These are phyloP conservation scores for Phoenicopterus ruber DNA, from an alignment of 2,113 vertebrate genomes.

Conservation along the genomic window DNA sequence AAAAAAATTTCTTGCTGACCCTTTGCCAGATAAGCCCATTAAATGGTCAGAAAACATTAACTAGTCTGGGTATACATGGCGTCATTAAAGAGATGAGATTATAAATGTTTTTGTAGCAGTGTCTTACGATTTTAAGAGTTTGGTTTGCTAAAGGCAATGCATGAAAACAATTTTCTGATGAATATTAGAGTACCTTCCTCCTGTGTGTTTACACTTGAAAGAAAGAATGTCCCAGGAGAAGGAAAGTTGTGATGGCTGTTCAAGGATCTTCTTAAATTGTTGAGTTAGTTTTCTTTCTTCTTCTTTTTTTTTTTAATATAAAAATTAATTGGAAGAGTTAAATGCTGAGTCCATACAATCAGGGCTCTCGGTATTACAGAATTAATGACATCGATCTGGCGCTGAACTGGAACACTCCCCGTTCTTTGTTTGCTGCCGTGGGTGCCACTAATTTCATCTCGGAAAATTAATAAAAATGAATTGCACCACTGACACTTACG, in stretches of 20 bases:
- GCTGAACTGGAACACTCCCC: conserved; percentile 40
- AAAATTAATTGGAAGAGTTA: conserved; percentile 74
- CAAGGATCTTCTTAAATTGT: conserved; percentile 69
- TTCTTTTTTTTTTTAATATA: conserved; percentile 2
- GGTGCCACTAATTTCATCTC: conserved; percentile 69
- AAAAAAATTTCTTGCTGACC: not conserved
- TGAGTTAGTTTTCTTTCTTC: conserved; percentile 22
- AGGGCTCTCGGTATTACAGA: conserved; percentile 58
- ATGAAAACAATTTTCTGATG: not conserved
- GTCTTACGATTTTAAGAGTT: not conserved
- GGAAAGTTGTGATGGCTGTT: conserved; percentile 44
- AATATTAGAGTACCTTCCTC: not conserved
- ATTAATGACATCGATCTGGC: conserved; percentile 67
- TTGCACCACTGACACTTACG: conserved; percentile 54
- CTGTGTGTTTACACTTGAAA: conserved; percentile 30
- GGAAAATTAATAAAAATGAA: conserved; percentile 77
- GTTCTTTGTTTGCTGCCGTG: conserved; percentile 45
- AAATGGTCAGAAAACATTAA: not conserved
- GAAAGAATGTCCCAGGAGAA: conserved; percentile 44
- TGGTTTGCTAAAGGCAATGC: conserved; percentile 6
- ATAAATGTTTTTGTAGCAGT: not conserved
- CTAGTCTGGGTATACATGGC: not conserved
- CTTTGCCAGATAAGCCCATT: not conserved
- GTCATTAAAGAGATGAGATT: not conserved
- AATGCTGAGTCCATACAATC: conserved; percentile 70